Percentiles rank a stretch among this genome's conserved stretches.
phyloP scores from a whole-genome alignment of 1,140 invertebrate genomes.

The Lordiphosa collinella region DNA sequence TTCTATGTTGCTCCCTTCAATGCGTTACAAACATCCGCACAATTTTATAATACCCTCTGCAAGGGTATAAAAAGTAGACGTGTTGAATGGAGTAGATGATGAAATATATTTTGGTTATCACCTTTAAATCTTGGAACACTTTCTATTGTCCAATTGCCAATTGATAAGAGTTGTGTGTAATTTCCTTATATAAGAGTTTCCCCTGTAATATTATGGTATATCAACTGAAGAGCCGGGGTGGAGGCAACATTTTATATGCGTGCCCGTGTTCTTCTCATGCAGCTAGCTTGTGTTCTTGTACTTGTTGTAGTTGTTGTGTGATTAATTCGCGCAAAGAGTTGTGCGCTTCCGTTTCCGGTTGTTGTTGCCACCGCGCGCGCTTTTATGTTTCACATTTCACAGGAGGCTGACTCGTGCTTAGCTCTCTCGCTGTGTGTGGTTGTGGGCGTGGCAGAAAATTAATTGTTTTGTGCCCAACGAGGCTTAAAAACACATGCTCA shows the following conservation, averaged over 20 bases:
- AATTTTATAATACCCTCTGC: no score
- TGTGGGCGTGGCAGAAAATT: constrained; percentile 65
- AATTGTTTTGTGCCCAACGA: constrained; percentile 75
- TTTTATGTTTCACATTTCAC: constrained; percentile 75
- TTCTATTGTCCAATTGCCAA: no score
- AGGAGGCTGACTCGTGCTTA: constrained; percentile 62
- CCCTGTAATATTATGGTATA: constrained; percentile 23
- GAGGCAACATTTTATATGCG: constrained; percentile 39
- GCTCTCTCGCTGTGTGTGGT: constrained; percentile 12
- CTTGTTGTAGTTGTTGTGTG: constrained; percentile 60
- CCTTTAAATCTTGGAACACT: no score
- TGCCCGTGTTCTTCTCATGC: constrained; percentile 39
- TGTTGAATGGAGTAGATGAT: no score
- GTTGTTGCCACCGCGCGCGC: constrained; percentile 35
- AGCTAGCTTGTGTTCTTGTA: constrained; percentile 20
- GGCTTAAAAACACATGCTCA: constrained; percentile 75
- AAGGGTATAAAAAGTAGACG: no score
- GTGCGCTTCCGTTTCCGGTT: constrained; percentile 74
- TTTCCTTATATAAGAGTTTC: not conserved
- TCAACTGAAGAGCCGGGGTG: constrained; percentile 20
- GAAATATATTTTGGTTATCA: no score
- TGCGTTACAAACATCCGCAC: no score
- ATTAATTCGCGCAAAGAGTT: constrained; percentile 77
- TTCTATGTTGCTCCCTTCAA: no score
- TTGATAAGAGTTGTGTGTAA: no score